Percentiles rank a stretch among this genome's conserved stretches.
Evolutionary conservation across 2,888 invertebrate species (phyloP).

Genomic region (Busseola fusca): DNA sequence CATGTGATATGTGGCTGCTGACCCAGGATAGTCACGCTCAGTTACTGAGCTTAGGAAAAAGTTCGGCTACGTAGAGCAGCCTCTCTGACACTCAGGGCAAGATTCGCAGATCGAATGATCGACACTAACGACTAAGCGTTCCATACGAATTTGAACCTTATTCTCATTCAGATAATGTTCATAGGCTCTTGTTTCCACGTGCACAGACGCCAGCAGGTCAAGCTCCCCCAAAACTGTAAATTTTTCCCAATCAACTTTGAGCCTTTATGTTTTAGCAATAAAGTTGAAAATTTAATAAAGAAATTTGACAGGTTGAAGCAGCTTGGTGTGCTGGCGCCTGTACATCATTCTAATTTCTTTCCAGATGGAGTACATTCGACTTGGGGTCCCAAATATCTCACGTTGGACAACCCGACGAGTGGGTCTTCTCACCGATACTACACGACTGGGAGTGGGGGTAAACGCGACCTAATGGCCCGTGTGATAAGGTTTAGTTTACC

Average conservation of each 20-base stretch:
- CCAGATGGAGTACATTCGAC: slow-evolving; percentile 89
- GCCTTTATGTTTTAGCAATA: too few species aligned
- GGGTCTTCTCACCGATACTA: slow-evolving; percentile 89
- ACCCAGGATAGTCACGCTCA: neutral
- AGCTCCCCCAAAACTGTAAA: too few species aligned
- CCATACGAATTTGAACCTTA: neutral
- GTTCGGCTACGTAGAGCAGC: neutral
- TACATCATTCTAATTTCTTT: neutral
- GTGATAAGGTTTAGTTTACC: slow-evolving; percentile 42
- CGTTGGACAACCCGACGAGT: slow-evolving; percentile 91
- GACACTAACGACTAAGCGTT: neutral
- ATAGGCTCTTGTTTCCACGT: neutral
- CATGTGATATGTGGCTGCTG: neutral
- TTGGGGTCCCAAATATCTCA: slow-evolving; percentile 88
- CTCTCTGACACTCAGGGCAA: neutral
- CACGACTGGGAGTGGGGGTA: slow-evolving; percentile 87
- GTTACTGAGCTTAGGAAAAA: neutral
- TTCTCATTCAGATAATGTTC: neutral
- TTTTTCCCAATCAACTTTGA: too few species aligned
- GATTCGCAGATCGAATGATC: neutral
- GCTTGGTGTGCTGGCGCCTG: neutral
- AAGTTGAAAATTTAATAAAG: too few species aligned
- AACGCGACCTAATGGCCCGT: slow-evolving; percentile 8
- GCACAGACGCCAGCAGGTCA: too few species aligned
- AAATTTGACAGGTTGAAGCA: too few species aligned